phyloP scores from a whole-genome alignment of 2,888 invertebrate genomes.

The Neoascia interrupta region DNA sequence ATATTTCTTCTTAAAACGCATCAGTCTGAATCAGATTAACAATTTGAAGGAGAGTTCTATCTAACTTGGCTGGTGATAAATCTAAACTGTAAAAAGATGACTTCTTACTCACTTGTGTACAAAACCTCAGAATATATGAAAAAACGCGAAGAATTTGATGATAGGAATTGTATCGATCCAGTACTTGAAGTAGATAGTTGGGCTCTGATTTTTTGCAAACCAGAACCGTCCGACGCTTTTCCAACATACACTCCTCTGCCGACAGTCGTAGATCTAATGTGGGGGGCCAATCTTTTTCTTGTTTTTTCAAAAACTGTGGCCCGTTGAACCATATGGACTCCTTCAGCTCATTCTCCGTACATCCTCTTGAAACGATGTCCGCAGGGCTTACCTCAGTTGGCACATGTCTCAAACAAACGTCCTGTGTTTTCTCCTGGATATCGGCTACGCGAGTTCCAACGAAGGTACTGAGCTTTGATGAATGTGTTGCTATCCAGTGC shows the following conservation, averaged over 20 bases:
- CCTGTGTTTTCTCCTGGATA: slow-evolving; percentile 42
- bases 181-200: neutral
- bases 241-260: no score
- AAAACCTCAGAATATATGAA: neutral
- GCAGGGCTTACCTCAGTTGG: no score
- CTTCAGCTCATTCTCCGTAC: slow-evolving; percentile 29
- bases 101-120: no score
- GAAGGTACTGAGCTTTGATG: slow-evolving; percentile 45
- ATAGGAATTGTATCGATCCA: neutral
- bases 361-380: slow-evolving; percentile 41
- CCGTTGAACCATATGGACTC: slow-evolving; percentile 26
- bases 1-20: no score
- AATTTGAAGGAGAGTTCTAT: neutral
- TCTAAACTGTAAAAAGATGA: neutral
- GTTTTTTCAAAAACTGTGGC: slow-evolving; percentile 14
- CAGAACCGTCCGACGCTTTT: no score
- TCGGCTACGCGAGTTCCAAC: slow-evolving; percentile 58
- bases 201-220: no score
- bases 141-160: neutral
- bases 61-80: neutral
- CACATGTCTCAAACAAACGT: no score
- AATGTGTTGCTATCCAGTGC: no score
- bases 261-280: neutral
- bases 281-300: slow-evolving; percentile 70
- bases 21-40: no score